These are phyloP conservation scores for Aspiorhynchus laticeps DNA, from an alignment of 2,113 vertebrate genomes.

Conservation along the genomic window DNA sequence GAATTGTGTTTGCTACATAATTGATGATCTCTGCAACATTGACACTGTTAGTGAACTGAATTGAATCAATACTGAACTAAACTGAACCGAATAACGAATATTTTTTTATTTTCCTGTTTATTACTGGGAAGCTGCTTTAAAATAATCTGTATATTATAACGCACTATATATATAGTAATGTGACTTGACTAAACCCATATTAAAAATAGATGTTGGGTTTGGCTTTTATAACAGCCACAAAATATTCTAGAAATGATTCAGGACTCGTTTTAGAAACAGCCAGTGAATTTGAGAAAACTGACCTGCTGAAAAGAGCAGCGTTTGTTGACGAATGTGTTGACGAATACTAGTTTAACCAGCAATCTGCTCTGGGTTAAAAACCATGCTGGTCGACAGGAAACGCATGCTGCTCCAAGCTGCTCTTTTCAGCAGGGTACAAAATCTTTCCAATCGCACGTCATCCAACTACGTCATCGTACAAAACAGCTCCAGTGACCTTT, in stretches of 20 bases:
- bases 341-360: neutral
- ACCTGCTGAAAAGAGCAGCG: neutral
- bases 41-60: neutral
- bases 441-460: neutral
- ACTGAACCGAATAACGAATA: neutral
- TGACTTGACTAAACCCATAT: neutral
- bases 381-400: neutral
- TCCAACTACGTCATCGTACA: neutral
- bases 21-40: neutral
- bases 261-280: neutral
- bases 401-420: slow-evolving; percentile 1
- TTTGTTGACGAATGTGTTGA: neutral
- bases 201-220: neutral
- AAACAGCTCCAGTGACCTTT: slow-evolving; percentile 3
- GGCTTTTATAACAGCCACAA: neutral
- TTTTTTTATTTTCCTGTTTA: neutral
- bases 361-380: neutral
- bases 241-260: neutral
- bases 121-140: neutral
- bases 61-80: neutral
- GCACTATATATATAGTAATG: neutral
- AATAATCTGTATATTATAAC: neutral
- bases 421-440: slow-evolving; percentile 4
- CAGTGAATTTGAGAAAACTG: neutral
- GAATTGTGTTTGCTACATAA: neutral